Conservation (phyloP, 2,797 vertebrate genomes). For the Pseudocheirus occidentalis region DNA sequence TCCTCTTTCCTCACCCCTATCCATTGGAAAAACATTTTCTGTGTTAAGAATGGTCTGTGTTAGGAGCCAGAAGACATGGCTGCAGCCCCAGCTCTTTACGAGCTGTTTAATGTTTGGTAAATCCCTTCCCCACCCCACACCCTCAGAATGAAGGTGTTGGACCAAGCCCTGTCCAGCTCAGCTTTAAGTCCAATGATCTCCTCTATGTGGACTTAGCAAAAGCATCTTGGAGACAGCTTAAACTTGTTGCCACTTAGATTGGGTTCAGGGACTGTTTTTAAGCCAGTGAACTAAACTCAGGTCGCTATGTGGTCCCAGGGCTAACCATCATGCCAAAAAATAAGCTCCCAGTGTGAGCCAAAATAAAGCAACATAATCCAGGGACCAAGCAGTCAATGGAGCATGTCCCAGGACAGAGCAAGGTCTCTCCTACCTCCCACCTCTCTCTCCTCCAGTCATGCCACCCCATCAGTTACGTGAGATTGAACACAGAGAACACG, state of each 20-base stretch:
- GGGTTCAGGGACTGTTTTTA: background rate
- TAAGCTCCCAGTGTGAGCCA: background rate
- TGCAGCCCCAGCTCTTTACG: background rate
- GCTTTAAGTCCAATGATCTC: background rate
- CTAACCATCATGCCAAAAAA: background rate
- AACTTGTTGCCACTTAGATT: background rate
- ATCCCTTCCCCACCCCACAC: background rate
- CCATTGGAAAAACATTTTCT: background rate
- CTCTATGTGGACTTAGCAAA: background rate
- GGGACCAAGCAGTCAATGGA: background rate
- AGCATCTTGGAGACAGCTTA: background rate
- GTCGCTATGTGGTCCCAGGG: background rate
- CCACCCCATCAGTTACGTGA: background rate
- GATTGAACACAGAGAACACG: background rate
- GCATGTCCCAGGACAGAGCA: background rate
- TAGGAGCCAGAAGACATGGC: background rate
- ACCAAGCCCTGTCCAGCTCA: background rate
- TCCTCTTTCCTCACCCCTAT: background rate
- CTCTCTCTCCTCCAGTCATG: background rate
- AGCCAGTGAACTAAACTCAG: background rate
- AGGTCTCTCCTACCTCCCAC: background rate
- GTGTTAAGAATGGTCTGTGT: background rate
- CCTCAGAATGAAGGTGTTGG: background rate
- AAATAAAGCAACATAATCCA: background rate
- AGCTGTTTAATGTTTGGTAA: background rate